Percentiles rank a stretch among this genome's conserved stretches.
Evolutionary conservation across 2,797 vertebrate species (phyloP).

Genomic region (Somateria mollissima): DNA sequence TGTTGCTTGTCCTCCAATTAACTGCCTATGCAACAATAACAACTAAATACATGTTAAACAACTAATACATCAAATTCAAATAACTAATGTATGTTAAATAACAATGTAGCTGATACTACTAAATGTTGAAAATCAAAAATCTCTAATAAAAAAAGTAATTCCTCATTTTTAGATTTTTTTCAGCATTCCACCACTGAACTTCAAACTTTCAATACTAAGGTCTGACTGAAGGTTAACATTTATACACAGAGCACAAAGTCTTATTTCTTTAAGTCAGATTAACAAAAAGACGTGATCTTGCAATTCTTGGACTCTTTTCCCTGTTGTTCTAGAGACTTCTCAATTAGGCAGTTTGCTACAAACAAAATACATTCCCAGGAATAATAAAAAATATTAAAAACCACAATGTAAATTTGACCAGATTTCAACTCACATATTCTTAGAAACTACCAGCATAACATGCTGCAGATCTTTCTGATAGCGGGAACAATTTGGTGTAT

Average conservation of each 20-base stretch:
- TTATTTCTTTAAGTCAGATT: neutral
- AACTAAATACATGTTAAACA: neutral
- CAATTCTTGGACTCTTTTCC: neutral
- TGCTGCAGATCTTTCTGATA: neutral
- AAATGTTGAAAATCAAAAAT: neutral
- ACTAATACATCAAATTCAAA: no score
- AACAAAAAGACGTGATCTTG: neutral
- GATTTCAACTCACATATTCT: neutral
- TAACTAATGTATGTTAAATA: no score
- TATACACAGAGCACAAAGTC: neutral
- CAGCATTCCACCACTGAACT: neutral
- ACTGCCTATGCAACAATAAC: neutral
- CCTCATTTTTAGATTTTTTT: neutral
- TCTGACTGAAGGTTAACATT: neutral
- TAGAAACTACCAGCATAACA: accelerated
- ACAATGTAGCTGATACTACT: neutral
- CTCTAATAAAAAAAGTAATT: neutral
- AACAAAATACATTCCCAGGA: neutral
- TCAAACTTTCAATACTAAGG: neutral
- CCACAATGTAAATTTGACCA: neutral
- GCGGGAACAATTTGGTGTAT: accelerated
- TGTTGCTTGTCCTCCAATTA: neutral
- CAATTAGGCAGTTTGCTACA: neutral
- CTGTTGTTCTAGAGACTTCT: neutral
- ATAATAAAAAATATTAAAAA: neutral